These are phyloP conservation scores for Tiliqua scincoides DNA, from an alignment of 2,113 vertebrate genomes.

Conservation along the genomic window DNA sequence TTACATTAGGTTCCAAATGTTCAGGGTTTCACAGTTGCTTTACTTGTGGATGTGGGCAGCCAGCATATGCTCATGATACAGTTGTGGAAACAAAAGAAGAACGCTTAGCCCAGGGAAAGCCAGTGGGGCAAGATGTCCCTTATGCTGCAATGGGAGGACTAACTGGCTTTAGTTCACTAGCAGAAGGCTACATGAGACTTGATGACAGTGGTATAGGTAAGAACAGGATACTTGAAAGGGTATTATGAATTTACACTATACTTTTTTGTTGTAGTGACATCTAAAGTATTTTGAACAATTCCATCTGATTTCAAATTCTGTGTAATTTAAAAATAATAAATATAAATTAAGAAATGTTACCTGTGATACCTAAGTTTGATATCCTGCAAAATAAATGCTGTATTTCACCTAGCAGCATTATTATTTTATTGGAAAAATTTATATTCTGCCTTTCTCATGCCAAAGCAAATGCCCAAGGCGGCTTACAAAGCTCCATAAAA, in stretches of 20 bases:
- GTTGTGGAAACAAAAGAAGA: constrained; percentile 88
- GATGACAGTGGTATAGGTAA: constrained; percentile 81
- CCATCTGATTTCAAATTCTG: neutral
- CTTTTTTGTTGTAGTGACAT: neutral
- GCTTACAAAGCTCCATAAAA: too few species aligned
- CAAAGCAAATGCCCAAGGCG: too few species aligned
- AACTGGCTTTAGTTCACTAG: constrained; percentile 89
- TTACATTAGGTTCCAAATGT: constrained; percentile 82
- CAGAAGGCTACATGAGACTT: constrained; percentile 86
- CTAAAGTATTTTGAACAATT: neutral
- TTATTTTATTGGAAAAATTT: too few species aligned
- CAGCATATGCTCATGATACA: constrained; percentile 82
- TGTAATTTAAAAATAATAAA: neutral
- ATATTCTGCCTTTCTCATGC: too few species aligned
- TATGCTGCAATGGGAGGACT: constrained; percentile 91
- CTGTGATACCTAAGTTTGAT: neutral
- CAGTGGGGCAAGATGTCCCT: constrained; percentile 83
- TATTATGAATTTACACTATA: neutral
- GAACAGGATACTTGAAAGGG: constrained; percentile 35
- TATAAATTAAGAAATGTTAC: neutral
- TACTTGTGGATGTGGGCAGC: constrained; percentile 88
- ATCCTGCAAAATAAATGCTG: neutral
- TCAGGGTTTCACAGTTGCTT: constrained; percentile 85
- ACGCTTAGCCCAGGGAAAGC: constrained; percentile 80
- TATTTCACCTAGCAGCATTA: neutral